A percentile compares a stretch with the other conserved stretches of the same genome.
phyloP scores from a whole-genome alignment of 2,797 vertebrate species.

The Bryconaethiops microstoma region DNA sequence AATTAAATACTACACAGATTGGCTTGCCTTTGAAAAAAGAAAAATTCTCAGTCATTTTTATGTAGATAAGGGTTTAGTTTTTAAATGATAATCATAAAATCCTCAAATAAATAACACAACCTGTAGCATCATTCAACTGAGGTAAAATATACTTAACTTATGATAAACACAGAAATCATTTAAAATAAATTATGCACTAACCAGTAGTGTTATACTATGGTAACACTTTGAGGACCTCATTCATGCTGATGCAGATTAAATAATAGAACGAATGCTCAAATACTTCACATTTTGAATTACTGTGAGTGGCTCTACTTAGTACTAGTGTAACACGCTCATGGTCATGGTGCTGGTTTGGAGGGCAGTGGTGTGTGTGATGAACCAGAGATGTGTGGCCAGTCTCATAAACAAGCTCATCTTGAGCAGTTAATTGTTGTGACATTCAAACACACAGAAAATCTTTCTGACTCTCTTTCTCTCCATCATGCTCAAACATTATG shows the following conservation, averaged over 20 bases:
- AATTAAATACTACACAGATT: too few species aligned
- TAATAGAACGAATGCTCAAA: background rate
- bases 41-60: too few species aligned
- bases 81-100: too few species aligned
- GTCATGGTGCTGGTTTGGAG: background rate
- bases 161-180: background rate
- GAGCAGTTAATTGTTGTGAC: constrained; percentile 5
- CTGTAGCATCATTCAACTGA: too few species aligned
- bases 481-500: background rate
- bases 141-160: too few species aligned
- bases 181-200: too few species aligned
- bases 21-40: too few species aligned
- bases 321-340: background rate
- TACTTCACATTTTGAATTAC: background rate
- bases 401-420: background rate
- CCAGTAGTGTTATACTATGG: too few species aligned
- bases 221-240: background rate
- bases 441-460: constrained; percentile 22
- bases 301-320: background rate
- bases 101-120: too few species aligned
- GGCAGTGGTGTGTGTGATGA: constrained; percentile 32
- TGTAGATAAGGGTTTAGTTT: too few species aligned
- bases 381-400: constrained; percentile 27
- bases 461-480: background rate
- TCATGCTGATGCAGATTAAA: background rate